Base-by-base conservation (phyloP, 2,888 invertebrate genomes). In the Polyploca ridens region DNA sequence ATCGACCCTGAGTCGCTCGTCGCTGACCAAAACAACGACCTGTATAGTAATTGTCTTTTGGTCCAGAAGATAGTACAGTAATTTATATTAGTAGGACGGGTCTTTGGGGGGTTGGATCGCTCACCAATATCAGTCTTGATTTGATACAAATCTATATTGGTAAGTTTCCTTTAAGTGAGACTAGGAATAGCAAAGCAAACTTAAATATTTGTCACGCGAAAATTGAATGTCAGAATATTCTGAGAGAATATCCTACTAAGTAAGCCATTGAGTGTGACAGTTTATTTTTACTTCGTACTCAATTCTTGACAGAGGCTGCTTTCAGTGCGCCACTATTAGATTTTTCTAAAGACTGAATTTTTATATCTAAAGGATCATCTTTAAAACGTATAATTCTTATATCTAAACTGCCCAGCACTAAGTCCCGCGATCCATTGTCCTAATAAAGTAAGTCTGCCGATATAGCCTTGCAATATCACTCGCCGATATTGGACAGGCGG, bases 401-500 rank as follows among this genome's bases (percentile, higher is more conserved):
- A 16, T 16, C 49, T 49, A 14, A 16, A 16, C 7, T 16, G 49
- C 7, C n/a, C 7, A 54, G 3, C 19, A 8, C 10, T 19, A 54
- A 73, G 75, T 78, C 76, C 70, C 74, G 79, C 73, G 74, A 78
- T 76, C 71, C 74, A 80, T 77, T 19, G 69, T 69, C 70, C 74
- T 74, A 76, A 73, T 77, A 74, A 74, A 71, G 71, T 72, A 69
- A 54, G 54, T 54, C 70, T 70, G 68, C 70, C 66, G 71, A 71
- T 74, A 73, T 72, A 67, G 68, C 61, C 69, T 68, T 67, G 79
- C 77, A 80, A 84, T 84, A 84, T 79, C 75, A 69, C 64, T 65
- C 71, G 54, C 8, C 54, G 81, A 85, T 86, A 89, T 88, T 86
- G 87, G 74, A 73, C 72, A 72, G 77, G 82, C 81, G 79, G 73